Conservation (phyloP, 1,140 invertebrate species). For the Camponotus floridanus region DNA sequence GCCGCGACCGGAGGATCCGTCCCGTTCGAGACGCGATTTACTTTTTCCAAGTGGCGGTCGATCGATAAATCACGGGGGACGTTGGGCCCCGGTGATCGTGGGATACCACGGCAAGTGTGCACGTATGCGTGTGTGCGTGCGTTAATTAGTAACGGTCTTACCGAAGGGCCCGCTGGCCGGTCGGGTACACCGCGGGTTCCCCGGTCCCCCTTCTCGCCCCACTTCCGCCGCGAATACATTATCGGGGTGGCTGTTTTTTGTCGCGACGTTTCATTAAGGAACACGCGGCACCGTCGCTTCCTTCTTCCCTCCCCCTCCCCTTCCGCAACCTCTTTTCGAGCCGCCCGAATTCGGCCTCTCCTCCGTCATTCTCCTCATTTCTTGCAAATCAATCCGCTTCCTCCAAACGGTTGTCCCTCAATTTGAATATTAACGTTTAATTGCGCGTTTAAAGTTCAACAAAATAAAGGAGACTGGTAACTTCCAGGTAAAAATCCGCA, state of each 20-base stretch:
- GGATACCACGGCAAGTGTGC: slow-evolving; percentile 55
- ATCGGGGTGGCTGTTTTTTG: slow-evolving; percentile 79
- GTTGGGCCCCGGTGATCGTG: slow-evolving; percentile 43
- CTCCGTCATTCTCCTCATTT: neutral
- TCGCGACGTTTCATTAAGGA: slow-evolving; percentile 81
- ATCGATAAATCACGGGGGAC: slow-evolving; percentile 65
- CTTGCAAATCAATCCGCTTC: no score
- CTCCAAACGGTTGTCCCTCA: no score
- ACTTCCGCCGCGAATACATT: slow-evolving; percentile 84
- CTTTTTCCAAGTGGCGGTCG: neutral
- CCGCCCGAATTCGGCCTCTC: neutral
- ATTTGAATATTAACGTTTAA: neutral
- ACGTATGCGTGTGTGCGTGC: slow-evolving; percentile 73
- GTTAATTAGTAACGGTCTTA: slow-evolving; percentile 82
- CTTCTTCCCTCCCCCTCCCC: slow-evolving; percentile 25
- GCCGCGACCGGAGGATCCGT: neutral
- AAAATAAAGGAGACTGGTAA: no score
- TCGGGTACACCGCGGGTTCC: slow-evolving; percentile 67
- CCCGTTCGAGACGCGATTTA: neutral
- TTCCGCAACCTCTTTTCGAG: neutral
- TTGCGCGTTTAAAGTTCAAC: neutral
- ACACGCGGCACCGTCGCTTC: slow-evolving; percentile 72
- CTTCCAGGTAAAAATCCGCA: no score
- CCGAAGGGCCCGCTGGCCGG: slow-evolving; percentile 72
- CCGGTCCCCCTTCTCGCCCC: slow-evolving; percentile 72